Base-by-base conservation (phyloP, 2,113 vertebrate genomes). In the Sciurus niger region DNA sequence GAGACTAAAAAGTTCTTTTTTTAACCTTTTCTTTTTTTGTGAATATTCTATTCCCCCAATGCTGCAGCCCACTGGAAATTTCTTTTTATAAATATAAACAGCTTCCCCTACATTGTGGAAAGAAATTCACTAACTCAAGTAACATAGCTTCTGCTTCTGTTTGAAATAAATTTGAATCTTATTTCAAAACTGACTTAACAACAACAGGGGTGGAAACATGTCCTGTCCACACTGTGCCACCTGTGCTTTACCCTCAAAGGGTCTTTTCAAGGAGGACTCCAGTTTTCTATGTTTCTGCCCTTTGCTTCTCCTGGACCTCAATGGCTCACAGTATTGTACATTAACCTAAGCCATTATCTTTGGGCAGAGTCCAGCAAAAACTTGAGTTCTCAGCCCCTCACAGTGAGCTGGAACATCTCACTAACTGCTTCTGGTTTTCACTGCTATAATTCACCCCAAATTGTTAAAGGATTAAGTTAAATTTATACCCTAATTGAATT, bases 11-110 rank as follows among this genome's bases (percentile, higher is more conserved):
- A 89, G 16, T 46, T 89, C 97, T 97, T 95, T 72, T 83, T 13
- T 37, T 37, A 37, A 43, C 73, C 92, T 55, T 96, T 55, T 96
- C 2, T 37, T 55, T 93, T 98, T 97, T 82, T 84, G 51, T n/a
- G 95, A 97, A 95, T 76, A 96, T 89, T 97, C 96, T 89, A 96
- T 89, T 97, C 90, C 95, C 70, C 80, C 89, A 96, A 91, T 98
- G 78, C 95, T 94, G 55, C 95, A 94, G 94, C 94, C 93, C 0
- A 12, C 89, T 97, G 34, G 58, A 96, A 92, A 94, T 95, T 97
- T 98, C 96, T 97, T 97, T 94, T 97, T 70, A 94, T 93, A 79
- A 97, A 96, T 98, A 97, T 2, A 77, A 93, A 80, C 98, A 97
- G 97, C 92, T 89, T 79, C 43, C 13, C 32, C 73, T 89, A 51